Evolutionary conservation across 2,797 vertebrate genomes (phyloP).

Genomic region (Sylvia borin): DNA sequence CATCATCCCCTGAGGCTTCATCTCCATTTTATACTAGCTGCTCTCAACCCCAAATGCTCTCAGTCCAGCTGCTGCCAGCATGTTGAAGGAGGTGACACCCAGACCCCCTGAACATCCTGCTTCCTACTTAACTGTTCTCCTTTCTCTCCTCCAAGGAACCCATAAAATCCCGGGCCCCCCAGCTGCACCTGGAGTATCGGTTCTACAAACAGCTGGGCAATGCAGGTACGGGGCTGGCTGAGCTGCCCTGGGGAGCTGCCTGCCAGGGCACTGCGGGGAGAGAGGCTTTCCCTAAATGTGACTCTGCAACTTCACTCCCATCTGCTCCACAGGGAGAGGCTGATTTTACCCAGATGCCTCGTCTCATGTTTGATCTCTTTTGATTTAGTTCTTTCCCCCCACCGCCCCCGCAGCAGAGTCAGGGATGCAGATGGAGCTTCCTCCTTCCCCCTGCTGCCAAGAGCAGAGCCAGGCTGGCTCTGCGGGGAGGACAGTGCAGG

Average conservation of each 20-base stretch:
- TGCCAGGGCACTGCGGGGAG: background rate
- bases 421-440: slow-evolving; percentile 30
- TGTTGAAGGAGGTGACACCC: background rate
- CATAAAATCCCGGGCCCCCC: slow-evolving; percentile 95
- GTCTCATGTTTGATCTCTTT: slow-evolving; percentile 17
- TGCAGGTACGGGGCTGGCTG: slow-evolving; percentile 81
- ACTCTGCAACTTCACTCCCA: background rate
- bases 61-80: background rate
- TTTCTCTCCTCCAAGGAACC: slow-evolving; percentile 86
- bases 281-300: background rate
- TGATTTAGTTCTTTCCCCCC: background rate
- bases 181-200: slow-evolving; percentile 97
- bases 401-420: background rate
- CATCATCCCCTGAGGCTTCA: background rate
- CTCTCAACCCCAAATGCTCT: background rate
- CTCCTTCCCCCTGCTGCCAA: background rate
- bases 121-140: background rate
- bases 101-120: background rate
- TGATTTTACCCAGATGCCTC: background rate
- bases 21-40: background rate
- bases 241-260: background rate
- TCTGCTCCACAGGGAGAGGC: background rate
- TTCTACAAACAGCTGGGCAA: slow-evolving; percentile 99
- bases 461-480: background rate
- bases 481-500: background rate